Evolutionary conservation across 2,888 invertebrate species (phyloP).

Genomic region (Argynnis bischoffii): DNA sequence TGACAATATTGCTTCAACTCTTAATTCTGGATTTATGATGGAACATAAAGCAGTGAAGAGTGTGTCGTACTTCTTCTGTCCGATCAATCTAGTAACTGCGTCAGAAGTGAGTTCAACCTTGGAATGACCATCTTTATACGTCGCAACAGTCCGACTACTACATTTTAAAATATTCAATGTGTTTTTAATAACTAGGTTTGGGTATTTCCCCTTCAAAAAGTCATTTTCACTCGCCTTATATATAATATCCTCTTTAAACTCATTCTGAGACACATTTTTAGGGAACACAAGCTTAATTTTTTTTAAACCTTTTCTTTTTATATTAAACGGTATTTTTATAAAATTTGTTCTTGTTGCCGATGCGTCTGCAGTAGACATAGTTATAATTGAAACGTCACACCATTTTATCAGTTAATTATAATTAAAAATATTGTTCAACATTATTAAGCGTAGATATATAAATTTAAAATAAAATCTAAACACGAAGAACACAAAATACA

Average conservation of each 20-base stretch:
- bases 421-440: too few relatives aligned
- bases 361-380: constrained; percentile 20
- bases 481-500: not conserved
- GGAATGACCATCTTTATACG: constrained; percentile 42
- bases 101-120: constrained; percentile 57
- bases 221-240: constrained; percentile 52
- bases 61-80: constrained; percentile 62
- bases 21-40: constrained; percentile 59
- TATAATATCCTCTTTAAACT: constrained; percentile 52
- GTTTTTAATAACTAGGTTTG: constrained; percentile 52
- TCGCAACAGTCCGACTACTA: constrained; percentile 55
- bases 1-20: constrained; percentile 58
- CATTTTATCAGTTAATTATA: too few relatives aligned
- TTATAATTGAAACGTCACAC: not conserved
- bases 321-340: constrained; percentile 28
- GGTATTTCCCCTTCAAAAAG: constrained; percentile 55
- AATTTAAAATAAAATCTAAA: not conserved
- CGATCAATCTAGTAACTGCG: constrained; percentile 56
- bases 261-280: constrained; percentile 16
- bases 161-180: constrained; percentile 49
- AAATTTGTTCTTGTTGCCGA: constrained; percentile 5
- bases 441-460: not conserved
- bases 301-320: constrained; percentile 38
- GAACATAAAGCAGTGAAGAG: constrained; percentile 62
- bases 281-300: constrained; percentile 13